Evolutionary conservation across 92 coral and sea anemone species (phyloP), one percentile per base, ranked within the genome.

Genomic region (Umimayanthus chanpuru): DNA sequence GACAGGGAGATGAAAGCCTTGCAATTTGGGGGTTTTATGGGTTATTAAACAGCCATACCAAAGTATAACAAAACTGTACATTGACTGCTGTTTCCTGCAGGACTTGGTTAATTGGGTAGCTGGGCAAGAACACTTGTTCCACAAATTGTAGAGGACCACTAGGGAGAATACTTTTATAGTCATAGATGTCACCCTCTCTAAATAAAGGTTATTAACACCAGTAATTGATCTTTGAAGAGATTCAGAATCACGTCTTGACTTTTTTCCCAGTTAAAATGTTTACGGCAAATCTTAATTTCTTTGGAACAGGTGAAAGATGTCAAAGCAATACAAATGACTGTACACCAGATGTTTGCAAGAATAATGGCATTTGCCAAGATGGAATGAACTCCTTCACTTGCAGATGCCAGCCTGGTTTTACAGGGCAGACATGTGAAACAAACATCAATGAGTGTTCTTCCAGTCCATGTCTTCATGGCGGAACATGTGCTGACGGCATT

Each of bases 261-360:
- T 10, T 56, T 56, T 0, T 15, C 15, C 15, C 65, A 56, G 65
- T 56, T 56, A 20, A 56, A 14, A 20, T 1, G 11, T 9, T 9
- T 3, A 39, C 11, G 11, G 39, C 50, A 58, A 18, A 18, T 26
- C 4, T 29, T 56, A 79, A 53, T 80, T 50, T 12, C 6, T 53
- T 56, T 55, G 23, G 11, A 9, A 53, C 75, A 83, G 87, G 87
- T 68, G 64, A 43, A 18, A 73, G 66, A 25, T 83, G 87, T 44
- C 58, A 83, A 83, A 83, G 64, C 5, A 68, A 68, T 70, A 83
- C 87, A 12, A 68, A 83, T 44, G 78, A 83, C 78, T 83, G 87
- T 20, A 83, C 87, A 68, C 77, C 77, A n/a, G 77, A 83, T 83
- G 87, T 68, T 83, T 83, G 87, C 73, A 83, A 83, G 77, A 83